Percentiles rank a stretch among this genome's conserved stretches.
Evolutionary conservation across 2,888 invertebrate genomes (phyloP).

Genomic region (Pantelozetes paolii): DNA sequence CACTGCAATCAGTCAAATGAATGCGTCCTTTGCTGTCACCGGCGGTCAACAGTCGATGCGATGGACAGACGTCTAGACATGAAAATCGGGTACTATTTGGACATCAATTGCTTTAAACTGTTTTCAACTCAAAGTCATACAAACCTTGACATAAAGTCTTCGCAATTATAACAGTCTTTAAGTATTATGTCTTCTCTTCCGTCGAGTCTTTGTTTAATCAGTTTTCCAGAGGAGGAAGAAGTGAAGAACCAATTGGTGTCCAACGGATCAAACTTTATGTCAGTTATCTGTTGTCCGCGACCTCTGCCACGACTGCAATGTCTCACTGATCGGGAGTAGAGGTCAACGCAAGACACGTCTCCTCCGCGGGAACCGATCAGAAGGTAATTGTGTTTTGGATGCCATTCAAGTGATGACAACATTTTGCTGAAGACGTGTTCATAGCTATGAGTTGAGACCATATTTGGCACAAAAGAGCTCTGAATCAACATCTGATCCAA

Average conservation of each 20-base stretch:
- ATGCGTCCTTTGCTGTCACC: conserved; percentile 12
- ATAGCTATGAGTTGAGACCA: not conserved
- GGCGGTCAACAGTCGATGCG: not conserved
- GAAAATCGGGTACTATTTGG: not conserved
- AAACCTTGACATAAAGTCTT: conserved; percentile 9
- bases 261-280: conserved; percentile 12
- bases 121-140: not conserved
- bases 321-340: not conserved
- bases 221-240: conserved; percentile 13
- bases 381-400: conserved; percentile 2
- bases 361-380: conserved; percentile 19
- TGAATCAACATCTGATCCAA: not conserved
- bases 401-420: conserved; percentile 29
- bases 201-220: conserved; percentile 20
- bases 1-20: conserved; percentile 4
- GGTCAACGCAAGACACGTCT: not conserved
- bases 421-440: conserved; percentile 5
- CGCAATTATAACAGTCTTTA: not conserved
- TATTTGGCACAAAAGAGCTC: conserved; percentile 13
- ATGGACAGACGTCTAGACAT: conserved; percentile 20
- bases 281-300: conserved; percentile 20
- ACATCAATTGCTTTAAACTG: not conserved
- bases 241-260: conserved; percentile 33
- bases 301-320: conserved; percentile 4
- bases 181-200: conserved; percentile 20